phyloP scores from a whole-genome alignment of 2,797 vertebrate species.

The Loris lydekkerianus region DNA sequence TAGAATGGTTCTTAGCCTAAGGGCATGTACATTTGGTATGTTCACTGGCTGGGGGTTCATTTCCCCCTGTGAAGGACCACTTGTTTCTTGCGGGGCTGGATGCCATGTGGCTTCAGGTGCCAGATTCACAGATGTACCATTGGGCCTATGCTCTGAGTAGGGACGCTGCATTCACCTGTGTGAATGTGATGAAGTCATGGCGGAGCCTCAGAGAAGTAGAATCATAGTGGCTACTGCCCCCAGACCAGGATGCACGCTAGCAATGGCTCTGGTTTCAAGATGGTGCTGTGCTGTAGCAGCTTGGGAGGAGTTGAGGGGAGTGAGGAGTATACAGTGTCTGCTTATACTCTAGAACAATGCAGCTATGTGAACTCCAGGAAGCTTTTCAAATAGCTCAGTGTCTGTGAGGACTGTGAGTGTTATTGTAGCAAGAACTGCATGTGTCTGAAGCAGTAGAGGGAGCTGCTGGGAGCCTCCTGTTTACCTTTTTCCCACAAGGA shows the following conservation, averaged over 20 bases:
- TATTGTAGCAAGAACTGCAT: not conserved
- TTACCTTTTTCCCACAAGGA: not conserved
- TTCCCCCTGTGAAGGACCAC: not conserved
- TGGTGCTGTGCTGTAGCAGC: not conserved
- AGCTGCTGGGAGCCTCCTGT: not conserved
- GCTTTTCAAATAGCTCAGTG: not conserved
- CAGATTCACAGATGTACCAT: not conserved
- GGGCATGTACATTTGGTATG: too few species aligned
- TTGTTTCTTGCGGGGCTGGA: not conserved
- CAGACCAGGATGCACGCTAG: not conserved
- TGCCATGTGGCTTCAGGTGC: not conserved
- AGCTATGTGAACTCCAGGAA: not conserved
- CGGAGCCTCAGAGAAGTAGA: not conserved
- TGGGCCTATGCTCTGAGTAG: not conserved
- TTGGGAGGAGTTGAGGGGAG: not conserved
- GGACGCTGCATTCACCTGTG: not conserved
- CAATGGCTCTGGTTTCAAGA: not conserved
- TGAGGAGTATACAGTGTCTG: not conserved
- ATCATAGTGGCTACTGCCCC: not conserved
- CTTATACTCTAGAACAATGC: not conserved
- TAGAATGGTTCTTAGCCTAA: not conserved
- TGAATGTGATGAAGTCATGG: not conserved
- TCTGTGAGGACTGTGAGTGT: not conserved
- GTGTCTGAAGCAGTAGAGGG: not conserved
- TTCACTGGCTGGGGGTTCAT: not conserved